A percentile compares a stretch with the other conserved stretches of the same genome.
Evolutionary conservation across 2,797 vertebrate species (phyloP).

Genomic region (Pyrocephalus nanus): DNA sequence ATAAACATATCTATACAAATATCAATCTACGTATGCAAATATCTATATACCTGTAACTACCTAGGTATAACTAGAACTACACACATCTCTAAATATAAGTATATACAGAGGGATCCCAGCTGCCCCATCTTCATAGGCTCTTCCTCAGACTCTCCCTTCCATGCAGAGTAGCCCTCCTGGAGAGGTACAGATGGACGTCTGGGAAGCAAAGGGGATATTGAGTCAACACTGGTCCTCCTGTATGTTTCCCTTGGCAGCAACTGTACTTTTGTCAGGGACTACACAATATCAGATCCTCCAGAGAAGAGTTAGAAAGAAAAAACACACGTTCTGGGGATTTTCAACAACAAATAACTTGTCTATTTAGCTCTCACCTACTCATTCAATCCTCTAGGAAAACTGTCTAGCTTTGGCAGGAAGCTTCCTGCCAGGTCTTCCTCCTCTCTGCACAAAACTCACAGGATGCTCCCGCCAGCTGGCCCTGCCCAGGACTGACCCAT

Average conservation of each 20-base stretch:
- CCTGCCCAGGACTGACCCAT: too few species aligned
- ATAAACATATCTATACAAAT: neutral
- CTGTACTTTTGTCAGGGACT: neutral
- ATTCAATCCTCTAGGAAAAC: neutral
- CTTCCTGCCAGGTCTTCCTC: neutral
- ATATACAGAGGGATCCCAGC: too few species aligned
- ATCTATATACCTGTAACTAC: neutral
- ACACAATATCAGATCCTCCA: neutral
- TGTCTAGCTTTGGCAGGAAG: neutral
- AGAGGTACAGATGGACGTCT: too few species aligned
- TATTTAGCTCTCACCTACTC: neutral
- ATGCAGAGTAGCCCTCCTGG: too few species aligned
- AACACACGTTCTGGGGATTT: neutral
- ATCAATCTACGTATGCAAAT: neutral
- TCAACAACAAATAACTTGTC: too few species aligned
- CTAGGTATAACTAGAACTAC: too few species aligned
- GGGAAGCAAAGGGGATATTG: too few species aligned
- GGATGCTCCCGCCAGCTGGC: neutral
- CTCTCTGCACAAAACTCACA: neutral
- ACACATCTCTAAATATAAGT: too few species aligned
- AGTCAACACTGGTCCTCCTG: neutral
- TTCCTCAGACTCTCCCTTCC: too few species aligned
- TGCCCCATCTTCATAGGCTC: too few species aligned
- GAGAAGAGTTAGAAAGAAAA: neutral
- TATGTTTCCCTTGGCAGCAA: neutral